phyloP scores from a whole-genome alignment of 2,888 invertebrate genomes.

The Eilema sororculum region DNA sequence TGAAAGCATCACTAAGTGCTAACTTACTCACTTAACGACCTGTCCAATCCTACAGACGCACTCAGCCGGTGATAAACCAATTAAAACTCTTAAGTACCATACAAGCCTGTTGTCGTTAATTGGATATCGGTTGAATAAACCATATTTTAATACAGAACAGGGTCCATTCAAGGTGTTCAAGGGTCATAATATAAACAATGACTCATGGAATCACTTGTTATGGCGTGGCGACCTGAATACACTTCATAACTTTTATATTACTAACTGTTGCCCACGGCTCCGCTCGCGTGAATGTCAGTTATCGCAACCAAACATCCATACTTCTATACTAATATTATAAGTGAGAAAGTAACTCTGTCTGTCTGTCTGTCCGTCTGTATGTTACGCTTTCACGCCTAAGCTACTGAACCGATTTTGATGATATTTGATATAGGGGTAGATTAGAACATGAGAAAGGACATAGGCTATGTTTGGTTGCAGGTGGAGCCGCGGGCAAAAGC shows the following conservation, averaged over 20 bases:
- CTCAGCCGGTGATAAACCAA: constrained; percentile 1
- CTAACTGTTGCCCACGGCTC: too few relatives aligned
- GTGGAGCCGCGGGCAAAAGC: too few relatives aligned
- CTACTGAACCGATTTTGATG: too few relatives aligned
- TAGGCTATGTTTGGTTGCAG: too few relatives aligned
- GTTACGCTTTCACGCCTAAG: too few relatives aligned
- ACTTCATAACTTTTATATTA: constrained; percentile 8
- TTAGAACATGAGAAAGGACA: too few relatives aligned
- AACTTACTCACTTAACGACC: not conserved
- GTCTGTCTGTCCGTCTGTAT: too few relatives aligned
- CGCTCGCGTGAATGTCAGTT: too few relatives aligned
- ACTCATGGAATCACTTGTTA: not conserved
- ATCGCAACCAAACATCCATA: too few relatives aligned
- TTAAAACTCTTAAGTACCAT: constrained; percentile 1
- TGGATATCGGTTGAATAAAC: not conserved
- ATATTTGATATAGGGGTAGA: too few relatives aligned
- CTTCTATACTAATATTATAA: too few relatives aligned
- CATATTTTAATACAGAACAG: not conserved
- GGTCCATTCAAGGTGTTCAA: not conserved
- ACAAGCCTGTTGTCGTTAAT: not conserved
- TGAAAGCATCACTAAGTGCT: not conserved
- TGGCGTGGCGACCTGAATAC: not conserved
- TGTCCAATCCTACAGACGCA: not conserved
- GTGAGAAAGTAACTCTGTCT: too few relatives aligned
- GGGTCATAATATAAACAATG: constrained; percentile 12